phyloP scores from a whole-genome alignment of 1,140 invertebrate species.

The Sarcophaga bullata region DNA sequence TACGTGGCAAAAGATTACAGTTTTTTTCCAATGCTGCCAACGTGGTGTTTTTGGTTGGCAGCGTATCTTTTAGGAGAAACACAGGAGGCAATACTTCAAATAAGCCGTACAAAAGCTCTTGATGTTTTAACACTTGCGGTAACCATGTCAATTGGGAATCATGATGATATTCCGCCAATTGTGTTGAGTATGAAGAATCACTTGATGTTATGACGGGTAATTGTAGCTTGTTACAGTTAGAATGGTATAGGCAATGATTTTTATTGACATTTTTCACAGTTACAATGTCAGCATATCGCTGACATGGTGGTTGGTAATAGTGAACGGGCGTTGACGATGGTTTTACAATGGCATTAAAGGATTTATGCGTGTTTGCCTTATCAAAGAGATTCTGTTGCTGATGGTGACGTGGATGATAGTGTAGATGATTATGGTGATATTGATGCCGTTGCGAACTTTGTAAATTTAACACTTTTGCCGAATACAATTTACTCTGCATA shows the following conservation, averaged over 20 bases:
- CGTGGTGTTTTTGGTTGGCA: not conserved
- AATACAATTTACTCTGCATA: not conserved
- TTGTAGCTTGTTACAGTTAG: not conserved
- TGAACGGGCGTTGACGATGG: not conserved
- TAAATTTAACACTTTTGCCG: not conserved
- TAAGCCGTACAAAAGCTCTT: not conserved
- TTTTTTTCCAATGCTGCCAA: too few relatives aligned
- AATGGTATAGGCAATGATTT: not conserved
- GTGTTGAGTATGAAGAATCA: not conserved
- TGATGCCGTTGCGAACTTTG: too few relatives aligned
- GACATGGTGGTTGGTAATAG: not conserved
- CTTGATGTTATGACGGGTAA: not conserved
- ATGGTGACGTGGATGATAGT: not conserved
- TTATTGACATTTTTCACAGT: not conserved
- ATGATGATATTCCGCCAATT: not conserved
- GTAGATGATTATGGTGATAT: not conserved
- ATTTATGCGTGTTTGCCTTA: not conserved
- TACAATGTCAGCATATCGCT: not conserved
- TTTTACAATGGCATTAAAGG: not conserved
- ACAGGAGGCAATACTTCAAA: not conserved
- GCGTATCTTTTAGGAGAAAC: not conserved
- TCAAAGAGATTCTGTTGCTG: not conserved
- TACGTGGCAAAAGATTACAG: too few relatives aligned
- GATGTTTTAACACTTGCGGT: constrained; percentile 1
- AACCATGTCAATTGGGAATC: constrained; percentile 4